Base-by-base conservation (phyloP, 2,888 invertebrate genomes). In the Schrankia costaestrigalis region DNA sequence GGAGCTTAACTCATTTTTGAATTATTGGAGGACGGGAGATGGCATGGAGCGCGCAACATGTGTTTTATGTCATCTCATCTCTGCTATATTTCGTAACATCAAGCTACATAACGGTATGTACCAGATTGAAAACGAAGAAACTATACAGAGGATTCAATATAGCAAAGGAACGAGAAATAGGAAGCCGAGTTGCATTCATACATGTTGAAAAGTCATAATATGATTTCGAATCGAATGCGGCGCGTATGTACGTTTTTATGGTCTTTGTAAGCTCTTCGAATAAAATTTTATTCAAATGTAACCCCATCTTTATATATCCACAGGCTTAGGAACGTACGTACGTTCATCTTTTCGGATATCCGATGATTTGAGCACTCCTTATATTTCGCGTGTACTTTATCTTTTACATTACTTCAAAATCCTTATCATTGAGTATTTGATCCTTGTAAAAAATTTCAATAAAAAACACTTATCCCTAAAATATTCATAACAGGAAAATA, bases 141-240 rank as follows among this genome's bases (percentile, higher is more conserved):
- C 71, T 71, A 68, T 66, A 67, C 54, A 66, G 33, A 46, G 59
- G 65, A 70, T 83, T 78, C 82, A 83, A 83, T 84, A 82, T 78
- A 71, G 70, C 65, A 69, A 70, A 73, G 74, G 70, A 71, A 71
- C 66, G 71, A 62, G 70, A 64, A 69, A 76, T 72, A 66, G 71
- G 70, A 74, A 71, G 59, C 71, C 65, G 68, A 66, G 67, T 71
- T 76, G 79, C 81, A 78, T 78, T 78, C 75, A 72, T 79, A 73
- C 71, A 81, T 78, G 74, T 71, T 78, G 78, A 78, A 78, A 78
- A 80, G 72, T 77, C 71, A 78, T 79, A 78, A 80, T 77, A 77
- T 78, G 80, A 81, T 80, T 81, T 76, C 64, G 58, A 77, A 81
- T 78, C 70, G 78, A 78, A 78, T 72, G 69, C 68, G 69, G 61